phyloP scores from a whole-genome alignment of 2,888 invertebrate genomes.

The Harpalus rubripes region DNA sequence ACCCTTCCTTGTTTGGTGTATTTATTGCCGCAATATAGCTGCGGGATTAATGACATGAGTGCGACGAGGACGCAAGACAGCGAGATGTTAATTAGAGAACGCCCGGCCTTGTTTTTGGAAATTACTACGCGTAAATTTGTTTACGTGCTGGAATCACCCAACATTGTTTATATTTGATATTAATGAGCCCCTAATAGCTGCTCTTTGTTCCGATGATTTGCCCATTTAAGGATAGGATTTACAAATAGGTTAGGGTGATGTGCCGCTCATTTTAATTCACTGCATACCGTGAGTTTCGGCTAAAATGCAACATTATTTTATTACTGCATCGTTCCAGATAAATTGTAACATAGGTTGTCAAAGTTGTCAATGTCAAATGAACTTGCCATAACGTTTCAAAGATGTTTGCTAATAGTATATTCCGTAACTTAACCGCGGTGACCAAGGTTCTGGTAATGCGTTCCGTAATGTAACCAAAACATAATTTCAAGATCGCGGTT shows the following conservation, averaged over 20 bases:
- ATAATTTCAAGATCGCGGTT: too few species aligned
- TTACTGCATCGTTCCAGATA: too few species aligned
- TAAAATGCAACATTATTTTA: too few species aligned
- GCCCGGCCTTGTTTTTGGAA: conserved; percentile 39
- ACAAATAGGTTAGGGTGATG: not conserved
- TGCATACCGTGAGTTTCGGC: too few species aligned
- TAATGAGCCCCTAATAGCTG: conserved; percentile 11
- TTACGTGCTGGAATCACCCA: conserved; percentile 23
- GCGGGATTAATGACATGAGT: conserved; percentile 31
- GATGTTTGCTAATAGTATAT: too few species aligned
- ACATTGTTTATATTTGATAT: conserved; percentile 35
- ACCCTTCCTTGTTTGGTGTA: not conserved
- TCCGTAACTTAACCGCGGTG: too few species aligned
- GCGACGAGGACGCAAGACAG: not conserved
- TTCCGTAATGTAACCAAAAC: too few species aligned
- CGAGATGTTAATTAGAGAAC: conserved; percentile 39
- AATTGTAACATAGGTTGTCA: too few species aligned
- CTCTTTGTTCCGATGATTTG: not conserved
- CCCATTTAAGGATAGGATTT: not conserved
- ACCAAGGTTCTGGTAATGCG: too few species aligned
- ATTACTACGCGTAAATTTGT: conserved; percentile 48
- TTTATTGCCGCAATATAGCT: conserved; percentile 28
- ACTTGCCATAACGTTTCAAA: too few species aligned
- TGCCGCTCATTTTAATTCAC: not conserved
- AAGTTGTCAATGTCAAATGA: too few species aligned